Evolutionary conservation across 2,113 vertebrate genomes (phyloP), one percentile per base, ranked within the genome.

Genomic region (Epinephelus cyanopodus): DNA sequence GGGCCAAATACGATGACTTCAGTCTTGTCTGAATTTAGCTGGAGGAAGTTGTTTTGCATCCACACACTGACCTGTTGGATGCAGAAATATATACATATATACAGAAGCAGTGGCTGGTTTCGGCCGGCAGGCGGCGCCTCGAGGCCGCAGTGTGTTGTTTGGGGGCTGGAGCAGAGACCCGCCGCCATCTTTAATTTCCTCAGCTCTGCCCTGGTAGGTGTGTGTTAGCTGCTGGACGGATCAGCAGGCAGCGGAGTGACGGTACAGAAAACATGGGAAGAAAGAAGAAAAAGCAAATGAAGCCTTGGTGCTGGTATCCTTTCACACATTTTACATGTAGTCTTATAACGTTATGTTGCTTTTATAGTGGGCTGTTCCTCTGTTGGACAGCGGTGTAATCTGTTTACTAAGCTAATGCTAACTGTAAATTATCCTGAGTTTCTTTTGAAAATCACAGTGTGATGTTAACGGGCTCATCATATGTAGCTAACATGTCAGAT

Each of bases 221-320:
- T 54, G 3, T 25, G 58, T 21, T 4, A 61, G 64, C 69, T 33
- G 62, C 45, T 45, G 33, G 56, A 42, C 3, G 25, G 53, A 37
- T 42, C 66, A 57, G 13, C 71, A 33, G 71, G 50, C 10, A 4
- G 62, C 17, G 58, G 54, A 3, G 54, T 11, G 9, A 69, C 11
- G 25, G 7, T 2, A 8, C 68, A 60, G 19, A 64, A 72, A 89
- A n/a, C 11, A 98, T 98, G 97, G 97, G 97, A 23, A 95, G 97
- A 75, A 98, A 98, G 94, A 98, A 98, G 95, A 98, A 98, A 95
- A 98, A 98, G 97, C 97, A 98, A 87, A 88, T 98, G 94, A 98
- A 98, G 87, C 97, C 97, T 4, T 98, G 97, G 97, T 98, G 97
- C 91, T 98, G 97, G 95, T 98, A 98, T 98, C 97, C 97, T 98